A percentile compares a stretch with the other conserved stretches of the same genome.
Evolutionary conservation across 2,888 invertebrate genomes (phyloP).

Genomic region (Ennomos erosarius): DNA sequence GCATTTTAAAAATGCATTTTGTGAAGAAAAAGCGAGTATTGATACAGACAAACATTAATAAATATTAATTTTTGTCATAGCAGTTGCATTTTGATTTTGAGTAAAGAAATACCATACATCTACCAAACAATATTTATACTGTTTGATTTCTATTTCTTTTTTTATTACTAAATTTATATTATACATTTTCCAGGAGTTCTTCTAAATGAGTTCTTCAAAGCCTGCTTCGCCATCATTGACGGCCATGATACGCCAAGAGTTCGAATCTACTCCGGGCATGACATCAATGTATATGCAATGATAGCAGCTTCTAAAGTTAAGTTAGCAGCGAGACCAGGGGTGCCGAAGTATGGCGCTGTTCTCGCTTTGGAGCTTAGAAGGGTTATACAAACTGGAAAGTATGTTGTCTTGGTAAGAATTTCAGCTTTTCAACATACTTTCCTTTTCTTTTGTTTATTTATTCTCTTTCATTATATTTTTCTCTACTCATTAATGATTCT

Average conservation of each 20-base stretch:
- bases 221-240: not conserved
- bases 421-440: no score
- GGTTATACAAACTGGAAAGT: constrained; percentile 5
- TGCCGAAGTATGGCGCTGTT: not conserved
- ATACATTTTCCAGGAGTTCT: no score
- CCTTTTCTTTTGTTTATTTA: no score
- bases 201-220: not conserved
- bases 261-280: constrained; percentile 11
- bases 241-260: not conserved
- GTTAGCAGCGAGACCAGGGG: not conserved
- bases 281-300: not conserved
- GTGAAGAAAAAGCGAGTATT: constrained; percentile 25
- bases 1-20: constrained; percentile 31
- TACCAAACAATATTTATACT: no score
- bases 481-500: no score
- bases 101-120: no score
- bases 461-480: no score
- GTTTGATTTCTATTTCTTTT: no score
- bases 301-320: constrained; percentile 1
- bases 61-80: no score
- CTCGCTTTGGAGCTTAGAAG: constrained; percentile 6
- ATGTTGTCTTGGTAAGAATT: constrained; percentile 13
- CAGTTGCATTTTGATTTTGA: no score
- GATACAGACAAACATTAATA: constrained; percentile 5
- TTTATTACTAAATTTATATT: no score